These are phyloP conservation scores for Argyrosomus regius DNA, from an alignment of 2,797 vertebrate species.

Conservation along the genomic window DNA sequence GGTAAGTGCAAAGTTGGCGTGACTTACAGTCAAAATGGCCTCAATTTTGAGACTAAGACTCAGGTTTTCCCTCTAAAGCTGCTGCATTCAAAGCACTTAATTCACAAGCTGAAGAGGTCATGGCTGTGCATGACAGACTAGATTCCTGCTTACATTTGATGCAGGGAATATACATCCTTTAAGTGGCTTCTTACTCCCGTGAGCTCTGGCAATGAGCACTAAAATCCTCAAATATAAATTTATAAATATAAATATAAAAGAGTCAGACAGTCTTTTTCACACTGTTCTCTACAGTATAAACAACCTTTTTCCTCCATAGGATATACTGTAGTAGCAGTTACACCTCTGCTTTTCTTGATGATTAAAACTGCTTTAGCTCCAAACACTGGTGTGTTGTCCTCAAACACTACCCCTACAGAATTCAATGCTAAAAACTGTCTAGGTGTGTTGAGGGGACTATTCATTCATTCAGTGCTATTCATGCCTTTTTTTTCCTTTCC, in stretches of 20 bases:
- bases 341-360: constrained; percentile 50
- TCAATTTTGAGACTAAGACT: neutral
- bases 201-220: constrained; percentile 1
- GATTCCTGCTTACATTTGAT: constrained; percentile 25
- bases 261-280: constrained; percentile 12
- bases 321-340: constrained; percentile 25
- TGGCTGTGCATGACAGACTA: neutral
- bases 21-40: neutral
- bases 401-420: constrained; percentile 61
- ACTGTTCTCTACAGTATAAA: constrained; percentile 31
- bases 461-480: constrained; percentile 70
- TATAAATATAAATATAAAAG: neutral
- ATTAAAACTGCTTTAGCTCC: constrained; percentile 25
- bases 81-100: constrained; percentile 1
- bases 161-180: constrained; percentile 1
- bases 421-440: constrained; percentile 21
- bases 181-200: neutral
- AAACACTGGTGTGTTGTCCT: constrained; percentile 65
- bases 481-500: constrained; percentile 59
- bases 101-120: constrained; percentile 8
- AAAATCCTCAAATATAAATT: constrained; percentile 9
- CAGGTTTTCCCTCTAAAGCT: constrained; percentile 13
- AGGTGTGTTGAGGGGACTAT: constrained; percentile 55
- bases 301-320: neutral
- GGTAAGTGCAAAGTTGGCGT: neutral